Conservation (phyloP, 2,888 invertebrate species). For the Epirrhoe alternata region DNA sequence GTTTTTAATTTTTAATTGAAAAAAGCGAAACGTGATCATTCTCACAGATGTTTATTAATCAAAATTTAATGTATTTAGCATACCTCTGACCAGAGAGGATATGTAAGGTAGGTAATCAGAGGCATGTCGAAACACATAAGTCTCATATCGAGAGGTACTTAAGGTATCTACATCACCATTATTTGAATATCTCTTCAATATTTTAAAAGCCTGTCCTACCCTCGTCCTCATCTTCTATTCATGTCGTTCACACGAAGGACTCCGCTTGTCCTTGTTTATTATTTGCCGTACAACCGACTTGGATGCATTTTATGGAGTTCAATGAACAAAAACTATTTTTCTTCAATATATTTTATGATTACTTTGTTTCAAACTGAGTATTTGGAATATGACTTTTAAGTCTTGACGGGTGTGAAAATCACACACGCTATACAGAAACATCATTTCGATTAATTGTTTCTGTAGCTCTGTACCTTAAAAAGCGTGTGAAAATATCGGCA, state of each 20-base stretch:
- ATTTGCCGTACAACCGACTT: slow-evolving; percentile 15
- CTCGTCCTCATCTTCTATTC: slow-evolving; percentile 22
- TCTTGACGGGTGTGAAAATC: not conserved
- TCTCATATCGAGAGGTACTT: not conserved
- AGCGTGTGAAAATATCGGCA: too few relatives aligned
- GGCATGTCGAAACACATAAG: not conserved
- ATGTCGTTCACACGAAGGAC: slow-evolving; percentile 21
- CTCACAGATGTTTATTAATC: too few relatives aligned
- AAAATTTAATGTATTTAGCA: too few relatives aligned
- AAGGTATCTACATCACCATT: slow-evolving; percentile 1
- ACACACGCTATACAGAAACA: not conserved
- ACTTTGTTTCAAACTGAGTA: not conserved
- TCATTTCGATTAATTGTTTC: too few relatives aligned
- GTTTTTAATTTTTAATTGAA: slow-evolving; percentile 2
- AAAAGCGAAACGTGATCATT: too few relatives aligned
- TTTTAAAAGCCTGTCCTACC: slow-evolving; percentile 16
- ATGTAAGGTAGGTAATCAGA: too few relatives aligned
- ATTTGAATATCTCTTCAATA: slow-evolving; percentile 19
- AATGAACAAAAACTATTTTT: slow-evolving; percentile 2
- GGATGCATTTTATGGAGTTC: slow-evolving; percentile 18
- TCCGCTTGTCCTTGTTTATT: slow-evolving; percentile 17
- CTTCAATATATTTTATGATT: not conserved
- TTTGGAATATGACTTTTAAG: too few relatives aligned
- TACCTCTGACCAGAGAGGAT: too few relatives aligned
- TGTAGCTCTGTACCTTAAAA: too few relatives aligned